phyloP scores from a whole-genome alignment of 2,888 invertebrate species.

The Athripsodes cinereus region DNA sequence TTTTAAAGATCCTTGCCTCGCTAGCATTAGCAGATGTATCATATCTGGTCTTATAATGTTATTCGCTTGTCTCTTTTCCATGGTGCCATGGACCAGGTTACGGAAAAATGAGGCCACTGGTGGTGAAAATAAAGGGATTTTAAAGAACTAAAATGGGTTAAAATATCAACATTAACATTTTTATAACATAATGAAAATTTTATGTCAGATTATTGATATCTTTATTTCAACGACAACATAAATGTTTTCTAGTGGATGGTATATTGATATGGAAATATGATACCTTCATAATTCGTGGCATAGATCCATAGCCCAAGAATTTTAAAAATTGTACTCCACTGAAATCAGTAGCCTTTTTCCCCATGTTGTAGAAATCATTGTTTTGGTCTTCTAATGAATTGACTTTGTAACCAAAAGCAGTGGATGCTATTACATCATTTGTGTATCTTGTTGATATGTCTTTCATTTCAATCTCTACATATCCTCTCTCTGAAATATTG shows the following conservation, averaged over 20 bases:
- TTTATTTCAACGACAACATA: not conserved
- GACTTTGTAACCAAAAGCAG: constrained; percentile 51
- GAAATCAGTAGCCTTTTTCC: constrained; percentile 28
- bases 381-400: constrained; percentile 48
- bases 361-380: constrained; percentile 48
- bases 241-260: too few relatives aligned
- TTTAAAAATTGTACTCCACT: constrained; percentile 26
- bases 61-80: constrained; percentile 12
- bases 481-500: constrained; percentile 20
- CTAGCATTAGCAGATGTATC: constrained; percentile 26
- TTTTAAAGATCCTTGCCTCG: constrained; percentile 23
- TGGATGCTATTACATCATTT: constrained; percentile 54
- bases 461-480: constrained; percentile 38
- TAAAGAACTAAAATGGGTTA: constrained; percentile 23
- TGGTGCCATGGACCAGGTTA: constrained; percentile 21
- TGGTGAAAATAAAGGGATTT: constrained; percentile 21
- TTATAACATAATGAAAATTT: too few relatives aligned
- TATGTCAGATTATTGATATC: too few relatives aligned
- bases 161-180: too few relatives aligned
- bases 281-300: constrained; percentile 26
- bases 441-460: constrained; percentile 49
- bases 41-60: constrained; percentile 21
- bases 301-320: constrained; percentile 25
- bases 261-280: too few relatives aligned
- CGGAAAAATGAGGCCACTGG: constrained; percentile 23